Conservation (phyloP, 2,797 vertebrate genomes). For the Salarias fasciatus region DNA sequence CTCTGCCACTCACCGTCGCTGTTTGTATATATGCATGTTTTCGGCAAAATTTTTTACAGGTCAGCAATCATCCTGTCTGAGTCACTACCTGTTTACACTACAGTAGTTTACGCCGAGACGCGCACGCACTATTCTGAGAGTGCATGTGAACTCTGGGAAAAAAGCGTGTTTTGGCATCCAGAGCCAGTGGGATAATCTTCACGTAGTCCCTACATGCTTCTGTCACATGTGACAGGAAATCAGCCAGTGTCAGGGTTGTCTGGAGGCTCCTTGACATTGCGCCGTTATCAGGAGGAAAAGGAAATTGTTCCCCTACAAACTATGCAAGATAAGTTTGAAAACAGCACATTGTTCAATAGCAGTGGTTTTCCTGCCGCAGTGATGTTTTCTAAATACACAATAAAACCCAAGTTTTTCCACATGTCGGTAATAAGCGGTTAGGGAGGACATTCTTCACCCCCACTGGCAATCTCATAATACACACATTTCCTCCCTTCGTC, state of each 20-base stretch:
- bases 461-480: background rate
- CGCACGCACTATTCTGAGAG: background rate
- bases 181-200: slow-evolving; percentile 20
- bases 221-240: slow-evolving; percentile 8
- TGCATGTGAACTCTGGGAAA: slow-evolving; percentile 14
- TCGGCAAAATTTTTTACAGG: slow-evolving; percentile 5
- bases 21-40: background rate
- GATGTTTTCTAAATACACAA: background rate
- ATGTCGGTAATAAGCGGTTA: background rate
- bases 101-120: slow-evolving; percentile 6
- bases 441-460: slow-evolving; percentile 22
- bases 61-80: slow-evolving; percentile 22
- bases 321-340: background rate
- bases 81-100: slow-evolving; percentile 23
- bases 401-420: too few species aligned
- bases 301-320: background rate
- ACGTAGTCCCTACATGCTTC: background rate
- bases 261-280: slow-evolving; percentile 17
- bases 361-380: background rate
- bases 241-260: slow-evolving; percentile 50
- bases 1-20: background rate
- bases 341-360: background rate
- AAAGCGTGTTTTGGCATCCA: slow-evolving; percentile 36
- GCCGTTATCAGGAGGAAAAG: slow-evolving; percentile 54
- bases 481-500: slow-evolving; percentile 44